Evolutionary conservation across 2,113 vertebrate genomes (phyloP).

Genomic region (Henicopernis longicauda): DNA sequence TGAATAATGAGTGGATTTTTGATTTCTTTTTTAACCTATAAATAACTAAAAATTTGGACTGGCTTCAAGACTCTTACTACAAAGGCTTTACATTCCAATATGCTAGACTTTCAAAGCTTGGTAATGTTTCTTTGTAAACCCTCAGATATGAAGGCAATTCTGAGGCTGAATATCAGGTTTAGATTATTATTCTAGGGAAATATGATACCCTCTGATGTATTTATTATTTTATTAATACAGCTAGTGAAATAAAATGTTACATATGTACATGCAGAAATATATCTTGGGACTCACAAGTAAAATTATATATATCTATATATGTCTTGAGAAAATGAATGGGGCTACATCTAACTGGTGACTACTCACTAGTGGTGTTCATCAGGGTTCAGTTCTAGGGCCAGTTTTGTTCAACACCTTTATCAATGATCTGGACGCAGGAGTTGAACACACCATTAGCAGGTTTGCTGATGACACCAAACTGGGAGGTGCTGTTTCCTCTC

Average conservation of each 20-base stretch:
- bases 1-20: background rate
- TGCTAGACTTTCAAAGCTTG: background rate
- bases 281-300: background rate
- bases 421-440: no score
- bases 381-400: background rate
- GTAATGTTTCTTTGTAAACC: background rate
- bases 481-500: background rate
- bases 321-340: background rate
- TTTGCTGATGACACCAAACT: background rate
- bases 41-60: background rate
- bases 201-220: background rate
- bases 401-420: rapidly evolving
- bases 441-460: background rate
- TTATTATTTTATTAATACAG: background rate
- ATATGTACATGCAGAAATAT: no score
- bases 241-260: background rate
- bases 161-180: background rate
- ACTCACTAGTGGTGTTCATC: background rate
- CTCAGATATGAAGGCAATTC: background rate
- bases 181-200: background rate
- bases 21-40: background rate
- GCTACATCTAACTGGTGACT: background rate
- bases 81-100: background rate
- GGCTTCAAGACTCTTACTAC: background rate
- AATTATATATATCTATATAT: no score